These are phyloP conservation scores for Panurus biarmicus DNA, from an alignment of 2,113 vertebrate species.

Conservation along the genomic window DNA sequence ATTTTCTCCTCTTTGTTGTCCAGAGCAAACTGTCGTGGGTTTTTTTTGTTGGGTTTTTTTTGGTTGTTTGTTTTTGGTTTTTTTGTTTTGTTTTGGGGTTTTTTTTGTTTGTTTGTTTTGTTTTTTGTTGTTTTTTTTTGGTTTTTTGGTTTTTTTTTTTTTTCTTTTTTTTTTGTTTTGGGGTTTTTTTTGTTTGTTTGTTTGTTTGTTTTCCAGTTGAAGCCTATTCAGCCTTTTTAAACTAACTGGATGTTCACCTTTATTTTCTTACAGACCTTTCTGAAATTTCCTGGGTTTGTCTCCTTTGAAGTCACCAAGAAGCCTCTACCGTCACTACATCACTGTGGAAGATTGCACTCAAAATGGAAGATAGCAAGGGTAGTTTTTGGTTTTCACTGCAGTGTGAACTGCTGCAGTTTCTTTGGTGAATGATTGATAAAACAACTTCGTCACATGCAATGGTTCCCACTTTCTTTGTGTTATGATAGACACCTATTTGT, in stretches of 20 bases:
- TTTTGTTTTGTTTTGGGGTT: too few species aligned
- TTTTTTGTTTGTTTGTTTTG: too few species aligned
- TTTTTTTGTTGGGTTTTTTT: too few species aligned
- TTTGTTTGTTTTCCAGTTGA: not conserved
- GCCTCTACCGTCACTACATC: not conserved
- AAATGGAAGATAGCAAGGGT: not conserved
- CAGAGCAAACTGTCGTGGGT: not conserved
- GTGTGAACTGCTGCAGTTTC: not conserved
- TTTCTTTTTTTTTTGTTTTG: too few species aligned
- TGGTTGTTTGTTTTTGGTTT: too few species aligned
- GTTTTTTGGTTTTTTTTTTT: not conserved
- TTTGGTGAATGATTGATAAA: not conserved
- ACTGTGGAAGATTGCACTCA: not conserved
- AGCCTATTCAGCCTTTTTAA: not conserved
- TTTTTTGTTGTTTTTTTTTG: too few species aligned
- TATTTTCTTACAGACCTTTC: not conserved
- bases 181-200: too few species aligned
- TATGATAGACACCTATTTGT: not conserved
- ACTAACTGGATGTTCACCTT: not conserved
- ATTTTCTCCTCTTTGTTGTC: not conserved
- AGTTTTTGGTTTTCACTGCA: not conserved
- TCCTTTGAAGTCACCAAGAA: not conserved
- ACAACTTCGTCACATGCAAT: accelerated
- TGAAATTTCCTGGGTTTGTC: not conserved
- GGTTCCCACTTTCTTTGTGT: not conserved